These are phyloP conservation scores for Percina caprodes DNA, from an alignment of 2,113 vertebrate species.

Conservation along the genomic window DNA sequence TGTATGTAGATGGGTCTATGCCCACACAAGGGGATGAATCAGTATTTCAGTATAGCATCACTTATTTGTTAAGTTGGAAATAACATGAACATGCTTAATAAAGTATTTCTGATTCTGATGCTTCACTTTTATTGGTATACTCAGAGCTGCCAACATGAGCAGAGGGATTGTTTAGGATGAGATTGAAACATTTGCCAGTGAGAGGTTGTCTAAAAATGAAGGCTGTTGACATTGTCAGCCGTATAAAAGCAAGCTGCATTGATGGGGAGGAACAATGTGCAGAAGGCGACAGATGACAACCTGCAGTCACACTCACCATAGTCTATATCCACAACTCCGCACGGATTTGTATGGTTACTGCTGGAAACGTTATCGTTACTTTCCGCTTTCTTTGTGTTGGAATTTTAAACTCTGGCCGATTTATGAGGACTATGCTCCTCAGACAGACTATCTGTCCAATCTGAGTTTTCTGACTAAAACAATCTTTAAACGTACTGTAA, in stretches of 20 bases:
- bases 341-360: too few relatives aligned
- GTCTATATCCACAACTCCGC: too few relatives aligned
- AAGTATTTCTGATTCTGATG: too few relatives aligned
- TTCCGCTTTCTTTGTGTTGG: too few relatives aligned
- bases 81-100: not conserved
- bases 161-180: not conserved
- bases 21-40: not conserved
- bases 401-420: too few relatives aligned
- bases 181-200: not conserved
- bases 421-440: too few relatives aligned
- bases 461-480: too few relatives aligned
- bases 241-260: slow-evolving; percentile 7
- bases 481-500: too few relatives aligned
- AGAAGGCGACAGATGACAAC: not conserved
- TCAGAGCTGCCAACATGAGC: not conserved
- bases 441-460: too few relatives aligned
- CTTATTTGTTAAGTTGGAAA: not conserved
- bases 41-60: not conserved
- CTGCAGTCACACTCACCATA: not conserved
- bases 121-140: not conserved
- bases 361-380: too few relatives aligned
- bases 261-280: not conserved
- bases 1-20: not conserved
- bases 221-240: not conserved
- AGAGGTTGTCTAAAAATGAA: slow-evolving; percentile 8